Conservation (phyloP, 2,888 invertebrate species). For the Anorthoa munda region DNA sequence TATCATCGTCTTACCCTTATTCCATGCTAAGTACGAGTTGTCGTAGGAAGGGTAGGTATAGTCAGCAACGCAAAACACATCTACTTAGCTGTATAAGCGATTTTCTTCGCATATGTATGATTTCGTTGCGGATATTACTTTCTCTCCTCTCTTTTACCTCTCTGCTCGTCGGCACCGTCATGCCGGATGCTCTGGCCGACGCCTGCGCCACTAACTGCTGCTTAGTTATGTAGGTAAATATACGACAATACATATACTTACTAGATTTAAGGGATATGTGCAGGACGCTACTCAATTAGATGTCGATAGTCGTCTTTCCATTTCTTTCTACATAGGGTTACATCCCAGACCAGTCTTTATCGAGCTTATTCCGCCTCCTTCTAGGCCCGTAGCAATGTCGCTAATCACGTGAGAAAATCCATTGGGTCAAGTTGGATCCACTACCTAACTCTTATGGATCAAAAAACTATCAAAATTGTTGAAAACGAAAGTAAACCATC, state of each 20-base stretch:
- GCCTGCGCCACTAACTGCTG: background rate
- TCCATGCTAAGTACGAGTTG: background rate
- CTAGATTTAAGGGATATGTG: background rate
- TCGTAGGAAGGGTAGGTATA: background rate
- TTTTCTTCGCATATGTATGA: background rate
- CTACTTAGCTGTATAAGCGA: background rate
- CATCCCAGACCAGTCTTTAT: too few species aligned
- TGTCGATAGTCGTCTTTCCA: background rate
- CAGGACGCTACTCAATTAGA: background rate
- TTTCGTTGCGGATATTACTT: background rate
- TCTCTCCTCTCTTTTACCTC: background rate
- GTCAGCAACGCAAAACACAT: slow-evolving; percentile 10
- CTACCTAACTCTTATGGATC: too few species aligned
- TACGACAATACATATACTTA: background rate
- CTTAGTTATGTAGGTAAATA: background rate
- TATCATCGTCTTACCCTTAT: background rate
- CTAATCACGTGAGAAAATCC: too few species aligned
- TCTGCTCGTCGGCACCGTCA: background rate
- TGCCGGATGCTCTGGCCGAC: background rate
- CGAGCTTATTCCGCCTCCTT: background rate
- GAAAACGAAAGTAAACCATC: background rate
- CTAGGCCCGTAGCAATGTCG: background rate
- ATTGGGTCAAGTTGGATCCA: too few species aligned
- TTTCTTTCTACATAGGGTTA: too few species aligned
- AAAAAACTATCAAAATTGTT: background rate